Conservation (phyloP, 2,888 invertebrate genomes). For the Patella pellucida region DNA sequence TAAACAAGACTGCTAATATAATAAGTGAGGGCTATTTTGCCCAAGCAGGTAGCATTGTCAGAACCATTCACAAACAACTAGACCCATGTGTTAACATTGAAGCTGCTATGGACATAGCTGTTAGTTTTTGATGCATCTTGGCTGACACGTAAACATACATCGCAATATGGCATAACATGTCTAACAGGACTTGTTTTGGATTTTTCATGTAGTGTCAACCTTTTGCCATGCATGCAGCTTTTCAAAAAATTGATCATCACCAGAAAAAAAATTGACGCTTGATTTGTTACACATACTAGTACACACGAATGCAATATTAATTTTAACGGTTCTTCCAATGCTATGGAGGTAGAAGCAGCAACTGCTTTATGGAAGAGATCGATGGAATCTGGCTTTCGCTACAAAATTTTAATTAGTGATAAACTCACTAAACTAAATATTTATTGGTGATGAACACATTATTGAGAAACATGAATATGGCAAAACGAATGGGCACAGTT, state of each 20-base stretch:
- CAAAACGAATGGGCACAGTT: constrained; percentile 32
- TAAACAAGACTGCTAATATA: neutral
- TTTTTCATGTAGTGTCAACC: constrained; percentile 10
- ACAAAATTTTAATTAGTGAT: neutral
- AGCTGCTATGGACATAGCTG: constrained; percentile 13
- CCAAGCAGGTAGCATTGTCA: neutral
- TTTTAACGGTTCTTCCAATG: neutral
- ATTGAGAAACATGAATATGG: neutral
- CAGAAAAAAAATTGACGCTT: neutral
- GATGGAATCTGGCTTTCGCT: neutral
- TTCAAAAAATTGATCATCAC: neutral
- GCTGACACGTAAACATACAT: constrained; percentile 17
- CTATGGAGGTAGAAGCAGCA: neutral
- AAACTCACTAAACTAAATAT: neutral
- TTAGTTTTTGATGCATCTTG: constrained; percentile 20
- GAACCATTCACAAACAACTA: neutral
- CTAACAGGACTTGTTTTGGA: constrained; percentile 12
- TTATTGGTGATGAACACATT: neutral
- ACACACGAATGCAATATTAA: neutral
- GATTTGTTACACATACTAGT: neutral
- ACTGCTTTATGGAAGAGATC: neutral
- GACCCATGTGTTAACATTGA: neutral
- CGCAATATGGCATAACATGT: neutral
- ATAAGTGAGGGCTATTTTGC: neutral
- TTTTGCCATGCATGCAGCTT: constrained; percentile 17